Base-by-base conservation (phyloP, 2,113 vertebrate species). In the Coryphaenoides rupestris region DNA sequence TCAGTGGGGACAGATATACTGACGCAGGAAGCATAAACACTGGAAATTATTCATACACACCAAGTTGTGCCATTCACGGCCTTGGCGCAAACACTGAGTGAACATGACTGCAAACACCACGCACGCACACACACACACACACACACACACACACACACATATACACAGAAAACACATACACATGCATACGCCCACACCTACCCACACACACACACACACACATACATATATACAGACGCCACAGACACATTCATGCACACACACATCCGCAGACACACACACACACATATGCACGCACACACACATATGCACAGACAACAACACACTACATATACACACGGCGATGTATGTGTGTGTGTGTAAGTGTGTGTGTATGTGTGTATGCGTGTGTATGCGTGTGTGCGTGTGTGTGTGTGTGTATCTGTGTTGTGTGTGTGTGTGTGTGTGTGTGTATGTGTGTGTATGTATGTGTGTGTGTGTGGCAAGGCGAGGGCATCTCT, bases 41-140 rank as follows among this genome's bases (percentile, higher is more conserved):
- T 78, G 80, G 78, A 84, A 88, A 89, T 87, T 87, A 90, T 86
- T 87, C 86, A 87, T 84, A 77, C 75, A 74, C 62, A 72, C 53
- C 80, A 84, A 76, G 83, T 82, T 82, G 68, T 79, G 81, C 75
- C 74, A 79, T 80, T 81, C 72, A 22, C 69, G 80, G 72, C 57
- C 70, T 77, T 84, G 73, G 79, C 73, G 77, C 73, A 81, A 79
- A 79, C 75, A 82, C 65, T 60, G 67, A 79, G 46, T 21, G 63
- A 86, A 75, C 73, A 76, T 49, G 53, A 66, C 61, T 69, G 55
- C 78, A 79, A 70, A 79, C 66, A 21, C 68, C 54, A 64, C 68
- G 52, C 60, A 46, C 50, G 24, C 56, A 19, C 70, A 13, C 15
- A 19, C 17, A 22, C 33, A 52, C 63, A 45, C 26, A 23, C 15